A percentile compares a stretch with the other conserved stretches of the same genome.
Evolutionary conservation across 1,140 invertebrate species (phyloP).

Genomic region (Drosophila novamexicana): DNA sequence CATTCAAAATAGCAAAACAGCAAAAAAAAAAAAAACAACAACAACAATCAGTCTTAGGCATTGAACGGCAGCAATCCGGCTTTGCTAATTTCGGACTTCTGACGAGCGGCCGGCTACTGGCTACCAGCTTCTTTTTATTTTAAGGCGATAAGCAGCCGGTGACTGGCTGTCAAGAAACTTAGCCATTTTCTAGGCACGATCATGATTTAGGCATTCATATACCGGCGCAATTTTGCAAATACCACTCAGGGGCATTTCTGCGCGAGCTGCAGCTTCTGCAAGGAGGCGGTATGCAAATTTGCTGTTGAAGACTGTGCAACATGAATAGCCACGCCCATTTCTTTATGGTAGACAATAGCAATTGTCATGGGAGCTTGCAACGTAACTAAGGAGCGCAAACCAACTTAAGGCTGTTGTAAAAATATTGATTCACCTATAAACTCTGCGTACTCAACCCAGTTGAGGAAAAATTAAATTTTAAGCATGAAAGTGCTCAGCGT

Average conservation of each 20-base stretch:
- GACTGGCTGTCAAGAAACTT: constrained; percentile 31
- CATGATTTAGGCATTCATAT: constrained; percentile 31
- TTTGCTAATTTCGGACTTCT: constrained; percentile 73
- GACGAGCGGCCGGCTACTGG: constrained; percentile 65
- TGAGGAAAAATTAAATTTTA: no score
- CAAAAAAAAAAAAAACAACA: not conserved
- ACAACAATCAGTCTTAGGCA: constrained; percentile 7
- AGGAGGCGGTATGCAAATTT: constrained; percentile 58
- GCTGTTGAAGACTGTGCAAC: constrained; percentile 47
- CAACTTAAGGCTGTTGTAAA: not conserved
- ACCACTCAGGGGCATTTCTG: constrained; percentile 70
- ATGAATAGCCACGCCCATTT: constrained; percentile 60
- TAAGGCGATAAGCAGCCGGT: constrained; percentile 39
- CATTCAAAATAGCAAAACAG: not conserved
- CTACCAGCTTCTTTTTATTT: constrained; percentile 65
- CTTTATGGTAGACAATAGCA: constrained; percentile 39
- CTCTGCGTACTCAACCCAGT: no score
- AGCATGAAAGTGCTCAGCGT: no score
- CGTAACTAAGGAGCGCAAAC: constrained; percentile 6
- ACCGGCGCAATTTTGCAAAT: constrained; percentile 55
- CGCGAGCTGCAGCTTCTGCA: constrained; percentile 34
- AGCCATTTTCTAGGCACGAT: constrained; percentile 65
- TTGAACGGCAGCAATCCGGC: constrained; percentile 56
- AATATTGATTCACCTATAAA: not conserved
- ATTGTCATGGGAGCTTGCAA: constrained; percentile 54